phyloP scores from a whole-genome alignment of 2,888 invertebrate genomes.

The Deilephila porcellus region DNA sequence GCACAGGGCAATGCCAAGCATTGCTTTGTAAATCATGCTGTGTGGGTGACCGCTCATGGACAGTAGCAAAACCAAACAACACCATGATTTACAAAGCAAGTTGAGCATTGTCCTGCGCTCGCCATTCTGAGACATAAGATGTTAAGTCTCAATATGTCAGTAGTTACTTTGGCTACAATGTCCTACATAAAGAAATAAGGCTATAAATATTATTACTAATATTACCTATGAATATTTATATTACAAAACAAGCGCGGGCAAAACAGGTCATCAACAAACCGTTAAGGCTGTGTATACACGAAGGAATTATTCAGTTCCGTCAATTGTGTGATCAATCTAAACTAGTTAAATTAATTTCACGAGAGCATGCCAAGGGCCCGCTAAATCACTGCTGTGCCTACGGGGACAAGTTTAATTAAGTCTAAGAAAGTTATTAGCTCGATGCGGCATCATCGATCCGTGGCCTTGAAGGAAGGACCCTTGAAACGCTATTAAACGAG shows the following conservation, averaged over 20 bases:
- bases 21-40: too few species aligned
- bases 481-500: constrained; percentile 56
- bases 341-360: constrained; percentile 23
- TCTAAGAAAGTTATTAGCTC: constrained; percentile 40
- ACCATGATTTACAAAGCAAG: too few species aligned
- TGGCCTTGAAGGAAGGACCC: constrained; percentile 46
- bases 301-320: constrained; percentile 10
- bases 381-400: constrained; percentile 66
- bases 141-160: too few species aligned
- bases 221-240: not conserved
- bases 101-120: too few species aligned
- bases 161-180: too few species aligned
- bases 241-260: not conserved
- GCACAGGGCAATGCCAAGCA: too few species aligned
- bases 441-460: constrained; percentile 26
- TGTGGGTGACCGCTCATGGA: too few species aligned
- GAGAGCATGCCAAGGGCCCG: constrained; percentile 27
- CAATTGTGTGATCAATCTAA: constrained; percentile 26
- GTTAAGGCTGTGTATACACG: not conserved
- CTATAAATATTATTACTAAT: not conserved
- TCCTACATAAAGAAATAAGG: too few species aligned
- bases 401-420: constrained; percentile 63
- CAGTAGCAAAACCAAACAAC: too few species aligned
- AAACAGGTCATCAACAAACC: not conserved
- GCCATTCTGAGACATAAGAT: too few species aligned